These are phyloP conservation scores for Botia almorhae DNA, from an alignment of 2,797 vertebrate species.

Conservation along the genomic window DNA sequence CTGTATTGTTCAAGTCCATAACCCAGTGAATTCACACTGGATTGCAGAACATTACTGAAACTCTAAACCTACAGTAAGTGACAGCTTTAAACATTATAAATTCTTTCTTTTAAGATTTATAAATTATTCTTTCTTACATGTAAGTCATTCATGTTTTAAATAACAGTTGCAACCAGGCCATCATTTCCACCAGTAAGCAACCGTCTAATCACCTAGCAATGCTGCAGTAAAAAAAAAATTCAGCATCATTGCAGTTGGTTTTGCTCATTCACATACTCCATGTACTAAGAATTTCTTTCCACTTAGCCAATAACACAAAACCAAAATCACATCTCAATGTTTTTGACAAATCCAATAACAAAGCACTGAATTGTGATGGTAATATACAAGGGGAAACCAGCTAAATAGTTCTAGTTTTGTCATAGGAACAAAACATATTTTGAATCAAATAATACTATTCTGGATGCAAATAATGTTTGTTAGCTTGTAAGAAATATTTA, in stretches of 20 bases:
- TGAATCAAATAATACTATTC: background rate
- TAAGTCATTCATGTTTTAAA: no score
- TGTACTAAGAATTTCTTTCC: background rate
- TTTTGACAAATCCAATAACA: background rate
- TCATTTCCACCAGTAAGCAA: no score
- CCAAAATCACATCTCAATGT: background rate
- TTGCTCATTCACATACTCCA: no score
- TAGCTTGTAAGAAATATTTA: background rate
- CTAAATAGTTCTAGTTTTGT: background rate
- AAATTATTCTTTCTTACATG: no score
- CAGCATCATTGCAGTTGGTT: no score
- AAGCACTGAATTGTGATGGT: background rate
- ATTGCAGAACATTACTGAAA: background rate
- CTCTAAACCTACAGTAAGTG: background rate
- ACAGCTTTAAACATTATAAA: background rate
- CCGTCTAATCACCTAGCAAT: no score
- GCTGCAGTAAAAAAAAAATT: no score
- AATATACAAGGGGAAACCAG: background rate
- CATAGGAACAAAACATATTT: background rate
- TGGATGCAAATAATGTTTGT: background rate
- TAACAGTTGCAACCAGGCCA: no score
- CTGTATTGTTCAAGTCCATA: background rate
- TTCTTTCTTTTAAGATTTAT: no score
- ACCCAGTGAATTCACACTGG: background rate
- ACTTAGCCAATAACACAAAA: background rate